Conservation (phyloP, 2,888 invertebrate genomes). For the Notodonta ziczac region DNA sequence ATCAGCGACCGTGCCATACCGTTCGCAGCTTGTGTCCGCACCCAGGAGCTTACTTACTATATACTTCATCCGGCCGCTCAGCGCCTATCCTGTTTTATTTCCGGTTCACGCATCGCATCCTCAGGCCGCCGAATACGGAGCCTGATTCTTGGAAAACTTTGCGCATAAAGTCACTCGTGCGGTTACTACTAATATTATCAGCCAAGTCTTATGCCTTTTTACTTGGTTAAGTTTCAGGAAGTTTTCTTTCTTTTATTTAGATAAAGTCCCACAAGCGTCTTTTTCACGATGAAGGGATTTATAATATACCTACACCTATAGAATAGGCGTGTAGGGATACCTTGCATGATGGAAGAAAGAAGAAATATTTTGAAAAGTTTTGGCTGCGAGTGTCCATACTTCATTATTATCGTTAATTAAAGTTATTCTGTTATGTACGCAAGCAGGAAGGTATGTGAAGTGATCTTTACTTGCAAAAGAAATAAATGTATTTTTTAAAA, state of each 20-base stretch:
- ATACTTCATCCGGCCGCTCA: not conserved
- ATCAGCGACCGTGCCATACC: too few species aligned
- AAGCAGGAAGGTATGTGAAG: too few species aligned
- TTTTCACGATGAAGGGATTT: not conserved
- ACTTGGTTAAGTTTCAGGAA: not conserved
- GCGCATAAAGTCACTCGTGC: not conserved
- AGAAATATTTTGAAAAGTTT: too few species aligned
- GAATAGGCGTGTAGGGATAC: too few species aligned
- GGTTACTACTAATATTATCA: not conserved
- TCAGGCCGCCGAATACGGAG: not conserved
- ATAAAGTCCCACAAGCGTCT: not conserved
- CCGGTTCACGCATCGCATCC: not conserved
- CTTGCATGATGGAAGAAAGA: too few species aligned
- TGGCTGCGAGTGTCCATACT: too few species aligned
- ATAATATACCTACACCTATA: too few species aligned
- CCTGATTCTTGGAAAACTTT: not conserved
- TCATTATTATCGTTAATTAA: too few species aligned
- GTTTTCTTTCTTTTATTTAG: not conserved
- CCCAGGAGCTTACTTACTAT: not conserved
- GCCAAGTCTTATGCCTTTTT: not conserved
- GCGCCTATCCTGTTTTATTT: not conserved
- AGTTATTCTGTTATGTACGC: too few species aligned
- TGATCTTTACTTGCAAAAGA: not conserved
- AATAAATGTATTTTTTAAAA: not conserved
- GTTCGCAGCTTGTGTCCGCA: too few species aligned